These are phyloP conservation scores for Acanthosepion lycidas DNA, from an alignment of 2,888 invertebrate genomes.

Conservation along the genomic window DNA sequence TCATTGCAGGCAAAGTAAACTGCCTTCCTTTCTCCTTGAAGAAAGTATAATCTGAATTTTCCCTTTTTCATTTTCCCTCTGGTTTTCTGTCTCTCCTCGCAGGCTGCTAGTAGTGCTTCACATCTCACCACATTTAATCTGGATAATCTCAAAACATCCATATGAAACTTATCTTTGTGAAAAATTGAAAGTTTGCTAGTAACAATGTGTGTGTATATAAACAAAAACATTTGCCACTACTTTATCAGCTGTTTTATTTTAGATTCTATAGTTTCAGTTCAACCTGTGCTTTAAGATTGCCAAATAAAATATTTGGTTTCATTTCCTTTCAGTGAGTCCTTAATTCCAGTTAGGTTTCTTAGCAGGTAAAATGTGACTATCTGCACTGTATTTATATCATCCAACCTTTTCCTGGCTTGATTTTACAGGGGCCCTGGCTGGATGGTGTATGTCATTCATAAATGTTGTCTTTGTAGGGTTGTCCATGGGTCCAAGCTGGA, in stretches of 20 bases:
- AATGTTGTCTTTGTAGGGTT: constrained; percentile 46
- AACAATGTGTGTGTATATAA: neutral
- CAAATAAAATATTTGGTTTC: constrained; percentile 46
- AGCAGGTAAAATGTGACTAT: neutral
- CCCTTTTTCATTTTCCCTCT: constrained; percentile 21
- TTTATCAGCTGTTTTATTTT: constrained; percentile 6
- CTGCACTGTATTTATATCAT: constrained; percentile 4
- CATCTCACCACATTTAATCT: neutral
- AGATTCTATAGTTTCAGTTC: constrained; percentile 9
- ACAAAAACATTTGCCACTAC: constrained; percentile 11
- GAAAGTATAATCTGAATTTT: constrained; percentile 33
- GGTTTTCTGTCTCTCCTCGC: constrained; percentile 33
- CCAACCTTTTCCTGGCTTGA: constrained; percentile 41
- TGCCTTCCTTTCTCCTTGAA: constrained; percentile 33
- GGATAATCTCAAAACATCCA: neutral
- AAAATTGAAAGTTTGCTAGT: constrained; percentile 11
- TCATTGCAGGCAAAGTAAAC: constrained; percentile 21
- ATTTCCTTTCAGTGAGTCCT: constrained; percentile 46
- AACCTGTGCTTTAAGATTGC: constrained; percentile 25
- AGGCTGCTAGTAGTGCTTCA: constrained; percentile 33
- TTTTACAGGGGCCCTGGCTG: constrained; percentile 38
- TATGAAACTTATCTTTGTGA: constrained; percentile 17
- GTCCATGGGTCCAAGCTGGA: constrained; percentile 43
- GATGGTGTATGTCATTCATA: constrained; percentile 42
- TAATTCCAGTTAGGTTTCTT: constrained; percentile 36